Conservation (phyloP, 1,140 invertebrate genomes). For the Heliconius hewitsoni region DNA sequence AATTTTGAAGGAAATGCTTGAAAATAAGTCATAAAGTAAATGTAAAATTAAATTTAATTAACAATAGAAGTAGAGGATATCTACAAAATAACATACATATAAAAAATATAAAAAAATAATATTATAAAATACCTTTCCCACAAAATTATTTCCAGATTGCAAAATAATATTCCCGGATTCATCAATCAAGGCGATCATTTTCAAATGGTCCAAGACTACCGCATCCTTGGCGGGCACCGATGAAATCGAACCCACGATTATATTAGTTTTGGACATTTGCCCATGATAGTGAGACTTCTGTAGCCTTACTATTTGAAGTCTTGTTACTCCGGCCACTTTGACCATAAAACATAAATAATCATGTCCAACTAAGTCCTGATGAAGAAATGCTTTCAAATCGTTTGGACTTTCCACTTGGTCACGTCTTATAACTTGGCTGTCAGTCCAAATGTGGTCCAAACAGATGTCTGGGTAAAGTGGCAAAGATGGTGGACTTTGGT, state of each 20-base stretch:
- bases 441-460: slow-evolving; percentile 94
- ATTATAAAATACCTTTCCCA: slow-evolving; percentile 85
- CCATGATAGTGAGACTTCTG: slow-evolving; percentile 86
- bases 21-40: no score
- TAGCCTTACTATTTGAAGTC: slow-evolving; percentile 88
- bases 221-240: slow-evolving; percentile 92
- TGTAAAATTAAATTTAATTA: no score
- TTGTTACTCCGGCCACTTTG: slow-evolving; percentile 81
- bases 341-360: slow-evolving; percentile 92
- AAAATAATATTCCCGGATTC: slow-evolving; percentile 89
- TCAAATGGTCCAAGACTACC: slow-evolving; percentile 87
- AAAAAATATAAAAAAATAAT: not conserved
- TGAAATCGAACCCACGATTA: slow-evolving; percentile 88
- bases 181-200: slow-evolving; percentile 92
- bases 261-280: slow-evolving; percentile 76
- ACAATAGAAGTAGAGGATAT: no score
- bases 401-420: slow-evolving; percentile 77
- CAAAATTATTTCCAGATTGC: slow-evolving; percentile 89
- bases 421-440: slow-evolving; percentile 83
- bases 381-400: slow-evolving; percentile 90
- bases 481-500: slow-evolving; percentile 81
- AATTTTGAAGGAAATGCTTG: no score
- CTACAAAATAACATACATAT: no score
- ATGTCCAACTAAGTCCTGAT: slow-evolving; percentile 91
- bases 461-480: slow-evolving; percentile 92